Evolutionary conservation across 2,797 vertebrate species (phyloP).

Genomic region (Antennarius maculatus): DNA sequence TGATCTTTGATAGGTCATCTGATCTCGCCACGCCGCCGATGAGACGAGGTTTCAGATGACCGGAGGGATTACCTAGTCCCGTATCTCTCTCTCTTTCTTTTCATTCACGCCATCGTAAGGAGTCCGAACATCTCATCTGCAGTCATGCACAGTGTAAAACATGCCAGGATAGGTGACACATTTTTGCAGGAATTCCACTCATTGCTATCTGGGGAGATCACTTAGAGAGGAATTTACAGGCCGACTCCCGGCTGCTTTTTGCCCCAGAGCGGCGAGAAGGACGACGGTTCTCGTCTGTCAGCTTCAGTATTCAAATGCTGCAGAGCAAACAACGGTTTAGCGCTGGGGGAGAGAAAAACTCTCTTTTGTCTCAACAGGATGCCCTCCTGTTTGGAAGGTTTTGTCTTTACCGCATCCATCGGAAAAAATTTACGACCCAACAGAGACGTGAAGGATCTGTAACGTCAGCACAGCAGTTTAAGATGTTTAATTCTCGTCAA

Average conservation of each 20-base stretch:
- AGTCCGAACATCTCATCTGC: too few relatives aligned
- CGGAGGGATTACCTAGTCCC: constrained; percentile 77
- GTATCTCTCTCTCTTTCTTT: constrained; percentile 52
- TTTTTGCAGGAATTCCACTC: constrained; percentile 70
- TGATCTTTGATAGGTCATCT: constrained; percentile 87
- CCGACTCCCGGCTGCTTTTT: constrained; percentile 41
- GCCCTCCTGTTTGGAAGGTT: neutral
- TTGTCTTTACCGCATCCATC: too few relatives aligned
- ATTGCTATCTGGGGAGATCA: constrained; percentile 64
- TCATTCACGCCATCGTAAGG: neutral
- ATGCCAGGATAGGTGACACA: constrained; percentile 55
- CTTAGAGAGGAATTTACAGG: constrained; percentile 74
- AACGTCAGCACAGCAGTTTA: constrained; percentile 3
- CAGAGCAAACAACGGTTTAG: constrained; percentile 36
- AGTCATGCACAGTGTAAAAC: constrained; percentile 28
- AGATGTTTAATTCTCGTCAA: neutral
- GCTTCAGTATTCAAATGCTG: constrained; percentile 46
- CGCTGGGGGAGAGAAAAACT: constrained; percentile 3
- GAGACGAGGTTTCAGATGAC: constrained; percentile 77
- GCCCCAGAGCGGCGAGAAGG: constrained; percentile 44
- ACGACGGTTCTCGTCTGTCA: constrained; percentile 35
- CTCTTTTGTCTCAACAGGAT: constrained; percentile 10
- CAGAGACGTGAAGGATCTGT: constrained; percentile 3
- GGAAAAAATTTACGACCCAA: too few relatives aligned
- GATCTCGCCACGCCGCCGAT: constrained; percentile 74